Evolutionary conservation across 2,797 vertebrate genomes (phyloP), one percentile per base, ranked within the genome.

Genomic region (Ataeniobius toweri): DNA sequence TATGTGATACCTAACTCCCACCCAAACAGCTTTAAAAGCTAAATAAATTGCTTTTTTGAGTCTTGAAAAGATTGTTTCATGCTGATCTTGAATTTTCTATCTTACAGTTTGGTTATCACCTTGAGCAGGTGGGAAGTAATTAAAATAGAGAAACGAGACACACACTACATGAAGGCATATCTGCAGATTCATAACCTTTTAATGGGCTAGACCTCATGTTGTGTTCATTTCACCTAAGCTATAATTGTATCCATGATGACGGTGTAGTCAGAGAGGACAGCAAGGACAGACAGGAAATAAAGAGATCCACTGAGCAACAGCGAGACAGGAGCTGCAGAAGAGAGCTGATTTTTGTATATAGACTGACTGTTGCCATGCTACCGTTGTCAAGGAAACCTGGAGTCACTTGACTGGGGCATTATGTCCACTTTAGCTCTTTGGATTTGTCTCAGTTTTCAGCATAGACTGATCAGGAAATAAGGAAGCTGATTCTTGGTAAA

Each of bases 361-460:
- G 77, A 80, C 78, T 75, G 82, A 91, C 83, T 83, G 93, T 94
- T 94, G 93, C 94, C 85, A 93, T 79, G 94, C 80, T 92, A 94
- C 94, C 1, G 94, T 95, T 84, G 92, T 93, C 92, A 91, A 76
- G 92, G 93, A 89, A 85, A 95, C 83, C 14, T 63, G 58, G 71
- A 88, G 78, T 87, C 88, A 79, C 77, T 44, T 90, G 86, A 89
- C 81, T 68, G 86, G 86, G 81, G 82, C 71, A 89, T 80, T 77
- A 77, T 85, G 80, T 92, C 77, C 80, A 81, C 68, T 73, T 76
- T 61, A 80, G 74, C 80, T 78, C 71, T n/a, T 65, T 73, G 53
- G 73, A 56, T 83, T 13, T n/a, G 77, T 69, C 67, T 73, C 55
- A 24, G 20, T 18, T 85, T 48, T 18, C 31, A 67, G 59, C 59